These are phyloP conservation scores for Choloepus didactylus DNA, from an alignment of 2,797 vertebrate species.

Conservation along the genomic window DNA sequence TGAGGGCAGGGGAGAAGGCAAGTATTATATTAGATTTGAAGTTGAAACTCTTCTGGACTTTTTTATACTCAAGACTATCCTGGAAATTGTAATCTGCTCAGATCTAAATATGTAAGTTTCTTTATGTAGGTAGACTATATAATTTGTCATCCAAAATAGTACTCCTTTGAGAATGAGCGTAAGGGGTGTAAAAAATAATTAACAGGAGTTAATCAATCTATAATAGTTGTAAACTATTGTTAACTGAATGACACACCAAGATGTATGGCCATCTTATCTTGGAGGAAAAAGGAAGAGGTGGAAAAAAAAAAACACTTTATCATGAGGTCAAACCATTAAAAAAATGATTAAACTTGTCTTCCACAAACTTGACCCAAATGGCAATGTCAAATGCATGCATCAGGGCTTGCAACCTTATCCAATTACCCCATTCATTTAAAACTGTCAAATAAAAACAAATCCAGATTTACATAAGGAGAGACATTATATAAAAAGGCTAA, in stretches of 20 bases:
- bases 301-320: neutral
- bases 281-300: neutral
- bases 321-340: neutral
- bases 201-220: neutral
- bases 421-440: neutral
- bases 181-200: neutral
- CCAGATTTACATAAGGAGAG: neutral
- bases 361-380: neutral
- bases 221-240: neutral
- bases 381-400: neutral
- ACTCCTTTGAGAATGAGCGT: neutral
- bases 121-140: neutral
- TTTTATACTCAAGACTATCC: neutral
- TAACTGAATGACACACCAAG: neutral
- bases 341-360: neutral
- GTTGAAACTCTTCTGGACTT: neutral
- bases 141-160: neutral
- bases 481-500: neutral
- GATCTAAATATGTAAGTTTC: neutral
- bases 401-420: neutral
- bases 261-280: neutral
- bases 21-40: neutral
- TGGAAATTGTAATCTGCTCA: neutral
- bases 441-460: neutral
- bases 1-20: neutral